A percentile compares a stretch with the other conserved stretches of the same genome.
These are phyloP conservation scores for Aurelia sp. DNA, from an alignment of 30 jellyfish, hydroid and myxozoan genomes.

Conservation along the genomic window DNA sequence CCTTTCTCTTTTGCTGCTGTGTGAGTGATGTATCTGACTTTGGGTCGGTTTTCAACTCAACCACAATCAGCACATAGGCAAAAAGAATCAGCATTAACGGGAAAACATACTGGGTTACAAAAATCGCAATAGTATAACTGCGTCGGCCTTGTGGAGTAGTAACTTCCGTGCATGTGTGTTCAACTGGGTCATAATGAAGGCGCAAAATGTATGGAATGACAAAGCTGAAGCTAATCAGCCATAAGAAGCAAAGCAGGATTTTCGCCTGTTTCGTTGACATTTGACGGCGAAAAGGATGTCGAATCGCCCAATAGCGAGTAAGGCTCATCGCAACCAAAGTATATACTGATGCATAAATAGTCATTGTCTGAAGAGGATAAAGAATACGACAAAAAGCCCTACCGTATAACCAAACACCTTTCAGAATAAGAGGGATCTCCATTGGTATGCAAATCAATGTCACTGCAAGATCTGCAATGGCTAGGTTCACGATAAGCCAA, in stretches of 20 bases:
- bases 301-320: conserved; percentile 97
- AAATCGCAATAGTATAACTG: conserved; percentile 84
- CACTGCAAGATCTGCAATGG: conserved; percentile 93
- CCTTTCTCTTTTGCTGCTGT: conserved; percentile 72
- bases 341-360: conserved; percentile 93
- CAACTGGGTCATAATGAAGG: conserved; percentile 46
- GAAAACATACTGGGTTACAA: conserved; percentile 87
- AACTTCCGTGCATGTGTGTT: conserved; percentile 65
- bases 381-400: conserved; percentile 78
- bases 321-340: conserved; percentile 94
- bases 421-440: conserved; percentile 86
- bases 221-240: conserved; percentile 88
- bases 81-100: conserved; percentile 82
- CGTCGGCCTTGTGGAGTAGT: conserved; percentile 72
- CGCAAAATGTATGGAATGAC: conserved; percentile 88
- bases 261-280: conserved; percentile 87
- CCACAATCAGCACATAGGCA: conserved; percentile 79
- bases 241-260: conserved; percentile 72
- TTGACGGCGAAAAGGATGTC: conserved; percentile 90
- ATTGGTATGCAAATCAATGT: conserved; percentile 90
- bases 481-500: conserved; percentile 92
- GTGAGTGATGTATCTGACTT: conserved; percentile 52
- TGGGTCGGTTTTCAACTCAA: conserved; percentile 65
- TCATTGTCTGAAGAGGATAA: conserved; percentile 92
- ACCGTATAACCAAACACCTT: conserved; percentile 88